Evolutionary conservation across 2,797 vertebrate species (phyloP), one percentile per base, ranked within the genome.

Genomic region (Myripristis jacobus): DNA sequence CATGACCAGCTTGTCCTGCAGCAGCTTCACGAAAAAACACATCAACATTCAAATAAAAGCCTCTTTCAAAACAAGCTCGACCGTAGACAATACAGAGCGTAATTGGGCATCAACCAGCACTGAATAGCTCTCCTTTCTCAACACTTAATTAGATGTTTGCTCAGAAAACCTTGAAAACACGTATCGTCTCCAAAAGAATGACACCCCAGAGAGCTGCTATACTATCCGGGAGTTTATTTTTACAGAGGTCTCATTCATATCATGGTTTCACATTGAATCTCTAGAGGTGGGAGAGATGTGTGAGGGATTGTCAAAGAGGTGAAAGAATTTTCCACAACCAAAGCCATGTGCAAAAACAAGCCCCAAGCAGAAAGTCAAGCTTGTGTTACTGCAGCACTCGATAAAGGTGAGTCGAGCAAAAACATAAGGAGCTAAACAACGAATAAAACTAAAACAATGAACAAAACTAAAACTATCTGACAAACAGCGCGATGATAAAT

Each of bases 251-350:
- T 87, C 85, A 83, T 84, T 85, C 86, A 87, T 78, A 84, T 88
- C 80, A 80, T 21, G 66, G 76, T 80, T 92, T 92, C 83, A 82
- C 79, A 70, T 84, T 77, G 69, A 85, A 89, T 88, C 89, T 78
- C 86, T 2, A 70, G 76, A 90, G 81, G 67, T 90, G 70, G 75
- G 79, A 83, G 66, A 82, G 80, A 88, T 43, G 69, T 90, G 88
- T 59, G 80, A 90, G 72, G 79, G 82, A 89, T 88, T 84, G 82
- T 80, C 78, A 43, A 71, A 59, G 73, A 87, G 84, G 84, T 81
- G 88, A 87, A 77, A 91, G 77, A 88, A 87, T 75, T 84, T 90
- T 87, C 84, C 85, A 87, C 84, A 76, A 80, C 63, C 48, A 1
- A 70, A 38, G 61, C 70, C 60, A 75, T 60, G 81, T 77, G 80